Evolutionary conservation across 2,113 vertebrate genomes (phyloP), one percentile per base, ranked within the genome.

Genomic region (Lepus timidus): DNA sequence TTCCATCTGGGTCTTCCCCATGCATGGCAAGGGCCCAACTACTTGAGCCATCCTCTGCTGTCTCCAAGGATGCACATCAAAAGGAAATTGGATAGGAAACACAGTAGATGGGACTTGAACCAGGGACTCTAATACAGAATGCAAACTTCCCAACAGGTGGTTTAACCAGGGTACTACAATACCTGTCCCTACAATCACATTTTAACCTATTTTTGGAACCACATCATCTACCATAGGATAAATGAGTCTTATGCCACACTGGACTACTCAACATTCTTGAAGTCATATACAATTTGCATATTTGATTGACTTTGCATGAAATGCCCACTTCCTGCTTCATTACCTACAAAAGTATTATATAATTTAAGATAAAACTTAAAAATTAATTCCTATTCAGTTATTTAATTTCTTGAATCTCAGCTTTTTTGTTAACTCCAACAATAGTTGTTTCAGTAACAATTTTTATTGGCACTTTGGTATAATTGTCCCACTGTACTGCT

Each of bases 381-480:
- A 44, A 88, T 58, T 78, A 91, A 65, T 64, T 91, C 31, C 7
- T 88, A 94, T 91, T 55, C 76, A 49, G 71, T 94, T 90, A 2
- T 2, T 55, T 86, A 55, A 71, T 71, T 81, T 9, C 86, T 94
- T 76, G 13, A 94, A 78, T 79, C 79, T 2, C 25, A 73, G 78
- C 58, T 3, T 9, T 88, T 78, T 81, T 55, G 31, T 44, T 44
- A 55, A 55, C 73, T 70, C 12, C 3, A 71, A 27, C 3, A 9
- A 27, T 79, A 55, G 12, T 62, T 74, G 9, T 36, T 84, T 88
- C 36, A 61, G 27, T 78, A 93, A 51, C 3, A 44, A 17, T 79
- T 96, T 61, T 39, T 62, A 31, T 52, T 79, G 10, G 20, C 22
- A 65, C 31, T 16, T 73, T 73, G 4, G 49, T 55, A 27, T 27